Conservation (phyloP, 2,888 invertebrate species). For the Smittia aterrima region DNA sequence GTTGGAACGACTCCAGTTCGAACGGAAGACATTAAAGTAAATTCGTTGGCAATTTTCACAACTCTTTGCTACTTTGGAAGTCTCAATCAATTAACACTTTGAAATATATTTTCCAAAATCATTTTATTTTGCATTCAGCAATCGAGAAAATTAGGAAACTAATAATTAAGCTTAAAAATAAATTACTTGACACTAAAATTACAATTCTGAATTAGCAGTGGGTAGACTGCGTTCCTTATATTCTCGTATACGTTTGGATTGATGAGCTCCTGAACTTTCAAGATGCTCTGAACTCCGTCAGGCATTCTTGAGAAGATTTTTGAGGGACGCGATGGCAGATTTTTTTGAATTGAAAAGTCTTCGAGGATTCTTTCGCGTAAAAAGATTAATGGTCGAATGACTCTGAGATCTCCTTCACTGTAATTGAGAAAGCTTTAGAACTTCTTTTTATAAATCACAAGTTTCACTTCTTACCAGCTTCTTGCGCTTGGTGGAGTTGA, state of each 20-base stretch:
- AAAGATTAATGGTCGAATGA: constrained; percentile 84
- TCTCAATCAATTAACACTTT: no score
- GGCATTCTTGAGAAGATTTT: constrained; percentile 42
- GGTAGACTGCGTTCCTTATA: constrained; percentile 44
- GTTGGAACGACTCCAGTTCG: no score
- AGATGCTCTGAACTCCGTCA: constrained; percentile 44
- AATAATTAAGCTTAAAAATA: no score
- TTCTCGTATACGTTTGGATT: constrained; percentile 45
- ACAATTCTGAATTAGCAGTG: constrained; percentile 42
- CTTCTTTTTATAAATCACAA: constrained; percentile 1
- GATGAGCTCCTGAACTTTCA: constrained; percentile 44
- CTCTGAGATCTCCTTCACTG: constrained; percentile 76
- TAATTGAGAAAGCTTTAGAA: constrained; percentile 45
- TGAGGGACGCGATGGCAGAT: constrained; percentile 44
- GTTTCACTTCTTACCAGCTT: constrained; percentile 64
- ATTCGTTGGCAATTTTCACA: no score
- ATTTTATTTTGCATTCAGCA: no score
- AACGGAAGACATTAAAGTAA: no score
- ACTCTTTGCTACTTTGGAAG: no score
- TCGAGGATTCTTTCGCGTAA: constrained; percentile 66
- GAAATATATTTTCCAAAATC: no score
- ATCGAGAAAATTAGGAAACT: no score
- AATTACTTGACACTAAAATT: not conserved
- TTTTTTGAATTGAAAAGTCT: constrained; percentile 44
- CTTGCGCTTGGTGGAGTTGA: constrained; percentile 80